phyloP scores from a whole-genome alignment of 2,797 vertebrate species.

The Prionace glauca region DNA sequence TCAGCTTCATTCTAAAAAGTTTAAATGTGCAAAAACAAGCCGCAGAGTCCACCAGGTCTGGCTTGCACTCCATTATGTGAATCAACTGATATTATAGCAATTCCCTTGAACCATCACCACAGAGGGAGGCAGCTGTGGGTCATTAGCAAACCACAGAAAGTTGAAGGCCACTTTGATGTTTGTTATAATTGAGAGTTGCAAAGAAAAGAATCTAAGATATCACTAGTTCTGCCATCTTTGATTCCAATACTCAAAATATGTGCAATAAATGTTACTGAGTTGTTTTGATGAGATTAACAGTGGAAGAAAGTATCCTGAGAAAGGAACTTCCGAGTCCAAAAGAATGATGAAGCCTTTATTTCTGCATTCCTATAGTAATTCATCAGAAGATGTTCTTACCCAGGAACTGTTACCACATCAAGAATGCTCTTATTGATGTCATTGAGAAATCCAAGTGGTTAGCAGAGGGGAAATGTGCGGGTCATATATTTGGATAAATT shows the following conservation, averaged over 20 bases:
- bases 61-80: not conserved
- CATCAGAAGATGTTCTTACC: not conserved
- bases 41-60: not conserved
- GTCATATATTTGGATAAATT: not conserved
- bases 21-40: not conserved
- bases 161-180: not conserved
- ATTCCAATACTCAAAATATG: not conserved
- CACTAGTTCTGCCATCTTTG: not conserved
- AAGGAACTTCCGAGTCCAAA: not conserved
- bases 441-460: not conserved
- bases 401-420: not conserved
- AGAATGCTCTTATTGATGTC: not conserved
- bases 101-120: not conserved
- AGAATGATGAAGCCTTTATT: not conserved
- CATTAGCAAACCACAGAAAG: not conserved
- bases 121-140: not conserved
- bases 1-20: not conserved
- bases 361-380: too few species aligned
- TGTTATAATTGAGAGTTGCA: not conserved
- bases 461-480: not conserved
- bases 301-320: not conserved
- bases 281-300: not conserved
- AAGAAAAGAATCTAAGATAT: not conserved
- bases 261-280: not conserved
- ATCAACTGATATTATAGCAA: not conserved